Percentiles rank a stretch among this genome's conserved stretches.
Conservation (phyloP, 2,888 invertebrate genomes). For the Apodemia zela region DNA sequence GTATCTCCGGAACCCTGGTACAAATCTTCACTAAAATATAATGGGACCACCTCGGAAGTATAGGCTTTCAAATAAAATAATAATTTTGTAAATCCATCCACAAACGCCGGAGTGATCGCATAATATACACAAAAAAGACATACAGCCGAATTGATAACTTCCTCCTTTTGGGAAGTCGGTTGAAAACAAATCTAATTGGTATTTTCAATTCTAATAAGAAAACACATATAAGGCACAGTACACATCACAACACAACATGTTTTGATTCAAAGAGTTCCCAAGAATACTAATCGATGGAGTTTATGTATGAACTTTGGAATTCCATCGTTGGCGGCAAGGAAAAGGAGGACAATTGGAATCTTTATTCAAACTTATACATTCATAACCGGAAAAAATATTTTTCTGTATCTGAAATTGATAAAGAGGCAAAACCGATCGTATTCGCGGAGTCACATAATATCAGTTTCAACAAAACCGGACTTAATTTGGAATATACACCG, state of each 20-base stretch:
- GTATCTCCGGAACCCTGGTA: too few species aligned
- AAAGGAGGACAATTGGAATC: constrained; percentile 61
- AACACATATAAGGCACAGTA: constrained; percentile 32
- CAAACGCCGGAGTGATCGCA: too few species aligned
- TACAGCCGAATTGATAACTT: too few species aligned
- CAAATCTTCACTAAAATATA: too few species aligned
- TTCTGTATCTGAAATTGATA: constrained; percentile 84
- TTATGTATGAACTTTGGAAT: constrained; percentile 73
- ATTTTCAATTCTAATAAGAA: background rate
- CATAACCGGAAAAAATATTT: constrained; percentile 82
- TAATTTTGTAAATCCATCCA: too few species aligned
- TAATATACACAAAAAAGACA: too few species aligned
- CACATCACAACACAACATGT: constrained; percentile 36
- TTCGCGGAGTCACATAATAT: constrained; percentile 77
- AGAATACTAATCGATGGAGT: constrained; percentile 65
- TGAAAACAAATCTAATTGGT: background rate
- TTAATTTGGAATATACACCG: constrained; percentile 80
- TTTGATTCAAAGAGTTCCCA: constrained; percentile 39
- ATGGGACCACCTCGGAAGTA: too few species aligned
- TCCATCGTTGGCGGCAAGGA: constrained; percentile 68
- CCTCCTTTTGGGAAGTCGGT: too few species aligned
- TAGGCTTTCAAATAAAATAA: too few species aligned
- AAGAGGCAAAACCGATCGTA: constrained; percentile 81
- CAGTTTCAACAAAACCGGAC: constrained; percentile 64
- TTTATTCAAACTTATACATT: constrained; percentile 72